These are phyloP conservation scores for Squalus acanthias DNA, from an alignment of 2,797 vertebrate genomes.

Conservation along the genomic window DNA sequence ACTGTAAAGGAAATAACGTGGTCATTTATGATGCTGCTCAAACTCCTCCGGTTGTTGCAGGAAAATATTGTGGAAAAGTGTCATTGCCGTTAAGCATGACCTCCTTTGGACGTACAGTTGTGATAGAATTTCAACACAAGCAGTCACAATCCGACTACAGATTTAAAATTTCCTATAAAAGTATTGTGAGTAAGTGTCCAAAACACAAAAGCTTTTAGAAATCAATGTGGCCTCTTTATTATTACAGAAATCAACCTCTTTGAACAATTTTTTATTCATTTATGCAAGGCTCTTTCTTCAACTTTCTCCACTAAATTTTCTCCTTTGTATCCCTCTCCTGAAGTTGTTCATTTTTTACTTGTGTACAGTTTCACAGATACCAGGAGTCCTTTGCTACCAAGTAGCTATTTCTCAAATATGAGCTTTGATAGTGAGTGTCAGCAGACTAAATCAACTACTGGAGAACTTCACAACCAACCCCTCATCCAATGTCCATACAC, in stretches of 20 bases:
- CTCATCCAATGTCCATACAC: too few species aligned
- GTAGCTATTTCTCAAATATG: too few species aligned
- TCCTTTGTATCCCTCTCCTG: not conserved
- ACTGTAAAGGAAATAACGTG: not conserved
- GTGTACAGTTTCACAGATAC: not conserved
- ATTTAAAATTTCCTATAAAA: not conserved
- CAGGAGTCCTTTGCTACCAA: too few species aligned
- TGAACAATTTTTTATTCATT: not conserved
- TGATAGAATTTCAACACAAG: not conserved
- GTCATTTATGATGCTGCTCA: not conserved
- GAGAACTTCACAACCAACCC: too few species aligned
- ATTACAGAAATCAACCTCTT: too few species aligned
- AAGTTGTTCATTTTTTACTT: not conserved
- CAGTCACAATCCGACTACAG: not conserved
- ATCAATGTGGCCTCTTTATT: not conserved
- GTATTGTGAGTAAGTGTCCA: not conserved
- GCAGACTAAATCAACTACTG: too few species aligned
- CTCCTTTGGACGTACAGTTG: not conserved
- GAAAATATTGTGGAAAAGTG: not conserved
- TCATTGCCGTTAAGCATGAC: not conserved
- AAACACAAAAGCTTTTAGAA: not conserved
- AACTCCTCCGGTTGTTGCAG: not conserved
- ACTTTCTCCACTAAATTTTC: not conserved
- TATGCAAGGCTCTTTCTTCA: too few species aligned
- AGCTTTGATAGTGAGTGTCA: too few species aligned